Evolutionary conservation across 2,113 vertebrate genomes (phyloP), one percentile per base, ranked within the genome.

Genomic region (Megalops atlanticus): DNA sequence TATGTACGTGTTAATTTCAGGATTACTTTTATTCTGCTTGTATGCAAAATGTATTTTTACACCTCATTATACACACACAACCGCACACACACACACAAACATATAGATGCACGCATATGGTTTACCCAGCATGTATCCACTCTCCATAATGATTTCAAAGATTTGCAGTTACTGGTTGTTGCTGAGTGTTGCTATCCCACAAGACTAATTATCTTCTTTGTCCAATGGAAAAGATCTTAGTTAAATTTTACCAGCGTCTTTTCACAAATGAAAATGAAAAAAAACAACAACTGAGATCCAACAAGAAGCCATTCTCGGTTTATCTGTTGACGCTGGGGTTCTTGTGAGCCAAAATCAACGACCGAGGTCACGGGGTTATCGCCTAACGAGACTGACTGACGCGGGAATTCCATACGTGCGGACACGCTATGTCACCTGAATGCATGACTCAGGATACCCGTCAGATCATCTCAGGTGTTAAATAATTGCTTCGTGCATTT

Each of bases 381-480:
- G 76, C 78, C 77, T 76, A 88, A 88, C 76, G 86, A 90, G 92
- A 90, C 93, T 87, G 87, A 79, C 90, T 90, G 93, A 88, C 91
- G 90, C 88, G 84, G 81, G 38, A 74, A 43, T 77, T 64, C 70
- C 14, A 18, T 43, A 45, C 43, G 7, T 45, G 43, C 0, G 43
- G 43, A 14, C 7, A 14, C 12, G 5, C 47, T 49, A 11, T 49
- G 12, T 49, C 18, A 49, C 49, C 49, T 54, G 49, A 54, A 54
- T 54, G 49, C 7, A 54, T 18, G 12, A 6, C 47, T 64, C n/a
- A 31, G n/a, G 21, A 64, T 11, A n/a, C 31, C 58, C 4, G 31
- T 58, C 24, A 45, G 43, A 45, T 45, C 14, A 5, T 64, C 58
- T n/a, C 58, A n/a, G 1, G n/a, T 1, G 2, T 6, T 64, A 18